Evolutionary conservation across 2,888 invertebrate genomes (phyloP).

Genomic region (Steinernema scapterisci): DNA sequence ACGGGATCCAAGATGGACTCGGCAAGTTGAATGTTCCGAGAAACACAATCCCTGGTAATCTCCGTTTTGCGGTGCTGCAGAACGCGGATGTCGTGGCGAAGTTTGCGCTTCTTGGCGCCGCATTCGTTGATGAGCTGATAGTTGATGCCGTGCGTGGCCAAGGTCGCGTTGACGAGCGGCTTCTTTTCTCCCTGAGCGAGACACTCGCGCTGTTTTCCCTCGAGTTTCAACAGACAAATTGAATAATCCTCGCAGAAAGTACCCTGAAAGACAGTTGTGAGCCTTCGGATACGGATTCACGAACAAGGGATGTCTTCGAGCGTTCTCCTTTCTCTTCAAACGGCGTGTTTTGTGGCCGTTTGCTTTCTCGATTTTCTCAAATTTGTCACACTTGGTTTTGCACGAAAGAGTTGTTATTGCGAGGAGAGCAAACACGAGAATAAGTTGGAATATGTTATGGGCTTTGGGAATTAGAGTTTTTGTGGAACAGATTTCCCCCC

Average conservation of each 20-base stretch:
- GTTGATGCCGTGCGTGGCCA: not conserved
- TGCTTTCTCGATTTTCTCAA: too few species aligned
- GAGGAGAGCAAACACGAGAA: too few species aligned
- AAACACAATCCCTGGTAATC: conserved; percentile 39
- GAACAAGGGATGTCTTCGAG: too few species aligned
- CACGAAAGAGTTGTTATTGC: too few species aligned
- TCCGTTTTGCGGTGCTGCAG: conserved; percentile 40
- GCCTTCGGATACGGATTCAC: too few species aligned
- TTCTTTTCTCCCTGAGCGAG: conserved; percentile 20
- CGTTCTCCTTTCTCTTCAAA: too few species aligned
- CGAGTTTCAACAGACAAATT: conserved; percentile 40
- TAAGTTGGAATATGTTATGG: too few species aligned
- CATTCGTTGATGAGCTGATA: conserved; percentile 9
- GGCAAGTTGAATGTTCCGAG: conserved; percentile 35
- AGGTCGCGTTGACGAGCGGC: conserved; percentile 1
- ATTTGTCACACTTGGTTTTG: too few species aligned
- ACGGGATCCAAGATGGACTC: conserved; percentile 31
- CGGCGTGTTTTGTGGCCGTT: too few species aligned
- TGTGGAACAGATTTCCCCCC: too few species aligned
- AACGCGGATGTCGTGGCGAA: conserved; percentile 36
- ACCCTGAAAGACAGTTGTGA: not conserved
- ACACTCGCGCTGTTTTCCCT: conserved; percentile 44
- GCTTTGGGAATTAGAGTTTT: too few species aligned
- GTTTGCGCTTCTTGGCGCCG: conserved; percentile 35
- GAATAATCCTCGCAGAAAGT: conserved; percentile 42